Percentiles rank a stretch among this genome's conserved stretches.
Conservation (phyloP, 2,113 vertebrate genomes). For the Carassius auratus region DNA sequence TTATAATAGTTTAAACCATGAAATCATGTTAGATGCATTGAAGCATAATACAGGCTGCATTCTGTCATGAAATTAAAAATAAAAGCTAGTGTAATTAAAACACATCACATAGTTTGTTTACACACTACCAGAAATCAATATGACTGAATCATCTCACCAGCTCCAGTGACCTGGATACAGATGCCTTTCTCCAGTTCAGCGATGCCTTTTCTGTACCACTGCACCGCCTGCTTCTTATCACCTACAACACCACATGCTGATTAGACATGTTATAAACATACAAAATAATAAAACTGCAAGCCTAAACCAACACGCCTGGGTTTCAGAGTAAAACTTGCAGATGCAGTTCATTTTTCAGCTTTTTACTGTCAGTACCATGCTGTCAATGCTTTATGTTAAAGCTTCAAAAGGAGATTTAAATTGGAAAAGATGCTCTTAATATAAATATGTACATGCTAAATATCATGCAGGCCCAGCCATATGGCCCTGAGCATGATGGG, state of each 20-base stretch:
- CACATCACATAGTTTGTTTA: background rate
- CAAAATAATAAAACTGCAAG: background rate
- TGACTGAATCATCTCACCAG: conserved; percentile 73
- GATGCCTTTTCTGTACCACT: conserved; percentile 89
- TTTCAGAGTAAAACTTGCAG: background rate
- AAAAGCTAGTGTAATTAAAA: background rate
- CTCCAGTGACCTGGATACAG: conserved; percentile 80
- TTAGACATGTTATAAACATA: background rate
- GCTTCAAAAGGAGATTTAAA: background rate
- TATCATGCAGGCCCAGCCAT: background rate
- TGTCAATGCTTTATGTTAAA: background rate
- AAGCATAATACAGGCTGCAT: background rate
- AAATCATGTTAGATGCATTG: background rate
- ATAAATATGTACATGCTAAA: background rate
- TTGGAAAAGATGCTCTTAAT: background rate
- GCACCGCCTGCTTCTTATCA: conserved; percentile 86
- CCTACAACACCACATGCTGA: conserved; percentile 69
- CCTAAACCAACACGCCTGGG: background rate
- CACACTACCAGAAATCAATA: conserved; percentile 15
- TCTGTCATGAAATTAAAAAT: background rate
- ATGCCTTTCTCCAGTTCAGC: conserved; percentile 88
- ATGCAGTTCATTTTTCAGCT: background rate
- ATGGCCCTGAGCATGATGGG: conserved; percentile 8
- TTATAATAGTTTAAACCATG: background rate
- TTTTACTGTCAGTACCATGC: background rate